phyloP scores from a whole-genome alignment of 2,113 vertebrate genomes.

The Ranitomeya variabilis region DNA sequence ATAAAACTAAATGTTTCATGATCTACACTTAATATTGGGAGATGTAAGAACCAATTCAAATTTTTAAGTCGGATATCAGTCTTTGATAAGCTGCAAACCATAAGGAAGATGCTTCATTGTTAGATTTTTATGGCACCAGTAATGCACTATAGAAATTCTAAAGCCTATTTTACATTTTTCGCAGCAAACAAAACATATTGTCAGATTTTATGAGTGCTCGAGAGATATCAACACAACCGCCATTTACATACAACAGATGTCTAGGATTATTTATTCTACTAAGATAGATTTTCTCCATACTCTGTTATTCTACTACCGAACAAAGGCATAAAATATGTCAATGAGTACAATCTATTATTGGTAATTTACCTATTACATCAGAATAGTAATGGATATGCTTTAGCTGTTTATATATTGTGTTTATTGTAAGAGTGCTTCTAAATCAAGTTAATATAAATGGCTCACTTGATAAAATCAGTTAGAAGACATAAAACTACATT shows the following conservation, averaged over 20 bases:
- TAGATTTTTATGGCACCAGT: conserved; percentile 6
- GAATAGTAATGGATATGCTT: conserved; percentile 24
- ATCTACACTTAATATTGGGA: neutral
- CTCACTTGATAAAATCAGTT: conserved; percentile 17
- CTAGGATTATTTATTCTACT: conserved; percentile 51
- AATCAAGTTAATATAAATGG: conserved; percentile 15
- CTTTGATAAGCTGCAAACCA: conserved; percentile 21
- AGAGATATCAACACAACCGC: conserved; percentile 41
- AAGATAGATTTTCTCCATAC: conserved; percentile 39
- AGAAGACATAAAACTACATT: neutral
- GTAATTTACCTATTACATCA: conserved; percentile 39
- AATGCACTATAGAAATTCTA: conserved; percentile 38
- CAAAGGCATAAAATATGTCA: conserved; percentile 27
- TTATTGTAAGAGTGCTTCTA: neutral
- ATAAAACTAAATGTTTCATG: neutral
- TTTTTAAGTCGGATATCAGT: conserved; percentile 4
- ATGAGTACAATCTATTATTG: conserved; percentile 43
- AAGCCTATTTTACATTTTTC: conserved; percentile 49
- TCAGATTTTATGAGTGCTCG: conserved; percentile 51
- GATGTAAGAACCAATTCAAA: neutral
- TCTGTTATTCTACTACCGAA: conserved; percentile 8
- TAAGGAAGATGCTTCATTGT: conserved; percentile 14
- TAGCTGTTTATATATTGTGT: neutral
- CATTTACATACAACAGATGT: conserved; percentile 58
- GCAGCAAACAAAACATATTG: conserved; percentile 48